These are phyloP conservation scores for Clinocottus analis DNA, from an alignment of 2,113 vertebrate species.

Conservation along the genomic window DNA sequence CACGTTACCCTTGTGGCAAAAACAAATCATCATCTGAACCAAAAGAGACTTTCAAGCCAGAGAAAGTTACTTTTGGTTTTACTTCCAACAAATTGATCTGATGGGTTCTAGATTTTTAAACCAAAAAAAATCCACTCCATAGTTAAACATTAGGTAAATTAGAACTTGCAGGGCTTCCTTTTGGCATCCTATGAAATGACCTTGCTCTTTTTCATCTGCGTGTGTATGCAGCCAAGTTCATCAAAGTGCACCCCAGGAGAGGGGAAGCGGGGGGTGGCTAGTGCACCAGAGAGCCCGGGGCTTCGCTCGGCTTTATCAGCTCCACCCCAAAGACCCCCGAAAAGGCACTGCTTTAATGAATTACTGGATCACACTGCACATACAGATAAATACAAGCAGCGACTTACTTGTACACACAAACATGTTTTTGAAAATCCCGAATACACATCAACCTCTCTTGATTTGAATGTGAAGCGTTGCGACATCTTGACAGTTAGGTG, in stretches of 20 bases:
- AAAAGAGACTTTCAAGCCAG: constrained; percentile 37
- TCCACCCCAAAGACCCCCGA: constrained; percentile 49
- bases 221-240: constrained; percentile 45
- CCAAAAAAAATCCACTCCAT: background rate
- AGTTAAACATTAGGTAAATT: constrained; percentile 24
- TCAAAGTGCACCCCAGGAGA: constrained; percentile 47
- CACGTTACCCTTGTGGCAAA: constrained; percentile 38
- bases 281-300: constrained; percentile 45
- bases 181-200: constrained; percentile 40
- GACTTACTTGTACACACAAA: constrained; percentile 52
- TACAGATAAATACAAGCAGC: constrained; percentile 47
- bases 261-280: background rate
- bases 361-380: constrained; percentile 46
- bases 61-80: constrained; percentile 5
- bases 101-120: background rate
- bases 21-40: constrained; percentile 52
- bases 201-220: constrained; percentile 42
- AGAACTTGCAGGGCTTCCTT: constrained; percentile 28
- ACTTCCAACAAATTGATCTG: constrained; percentile 24
- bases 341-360: constrained; percentile 57
- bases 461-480: constrained; percentile 60
- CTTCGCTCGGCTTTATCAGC: constrained; percentile 61
- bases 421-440: constrained; percentile 58
- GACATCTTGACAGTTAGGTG: constrained; percentile 74
- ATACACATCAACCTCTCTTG: constrained; percentile 54